Evolutionary conservation across 2,113 vertebrate species (phyloP).

Genomic region (Dermatemys mawii): DNA sequence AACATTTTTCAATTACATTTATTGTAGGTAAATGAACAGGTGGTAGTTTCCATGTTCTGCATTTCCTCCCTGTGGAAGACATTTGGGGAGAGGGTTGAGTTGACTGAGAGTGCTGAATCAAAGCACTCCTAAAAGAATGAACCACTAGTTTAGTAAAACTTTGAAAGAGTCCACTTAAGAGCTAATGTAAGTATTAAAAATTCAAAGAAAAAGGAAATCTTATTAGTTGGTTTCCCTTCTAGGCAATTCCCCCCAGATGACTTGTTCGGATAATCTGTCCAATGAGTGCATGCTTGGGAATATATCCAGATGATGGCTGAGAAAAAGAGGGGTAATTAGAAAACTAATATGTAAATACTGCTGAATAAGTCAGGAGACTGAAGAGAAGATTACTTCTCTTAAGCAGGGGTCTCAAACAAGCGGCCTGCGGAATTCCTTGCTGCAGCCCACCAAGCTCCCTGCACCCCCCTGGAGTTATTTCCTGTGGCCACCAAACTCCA

Average conservation of each 20-base stretch:
- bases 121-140: not conserved
- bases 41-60: not conserved
- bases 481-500: too few relatives aligned
- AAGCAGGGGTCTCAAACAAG: too few relatives aligned
- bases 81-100: not conserved
- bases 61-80: not conserved
- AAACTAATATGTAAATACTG: not conserved
- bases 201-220: not conserved
- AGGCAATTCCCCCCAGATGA: not conserved
- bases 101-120: not conserved
- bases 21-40: not conserved
- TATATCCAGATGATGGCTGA: rapidly evolving
- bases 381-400: not conserved
- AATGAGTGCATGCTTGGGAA: not conserved
- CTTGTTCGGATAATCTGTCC: not conserved
- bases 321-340: not conserved
- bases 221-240: not conserved
- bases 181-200: not conserved
- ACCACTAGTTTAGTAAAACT: not conserved
- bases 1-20: not conserved
- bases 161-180: not conserved
- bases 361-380: not conserved
- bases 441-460: too few relatives aligned
- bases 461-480: too few relatives aligned
- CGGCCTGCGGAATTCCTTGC: too few relatives aligned